Base-by-base conservation (phyloP, 2,888 invertebrate genomes). In the Chelonus formosanus region DNA sequence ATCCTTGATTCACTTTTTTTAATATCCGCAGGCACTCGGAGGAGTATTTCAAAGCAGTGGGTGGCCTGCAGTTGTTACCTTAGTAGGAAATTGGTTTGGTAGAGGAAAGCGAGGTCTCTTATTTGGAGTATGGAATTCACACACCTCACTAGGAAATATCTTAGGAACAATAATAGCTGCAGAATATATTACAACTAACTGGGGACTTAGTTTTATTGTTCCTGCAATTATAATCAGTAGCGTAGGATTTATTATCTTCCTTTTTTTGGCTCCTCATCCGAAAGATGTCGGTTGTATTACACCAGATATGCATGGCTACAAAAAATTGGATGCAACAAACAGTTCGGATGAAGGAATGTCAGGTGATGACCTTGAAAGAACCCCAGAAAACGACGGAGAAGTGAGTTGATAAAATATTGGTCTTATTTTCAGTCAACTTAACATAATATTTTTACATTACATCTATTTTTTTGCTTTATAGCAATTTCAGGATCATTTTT, bases 101-200 rank as follows among this genome's bases (percentile, higher is more conserved):
- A 94, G 93, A 85, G 90, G 91, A 45, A 97, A 95, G 84, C 88
- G 93, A 71, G 96, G 95, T 0, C 86, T 98, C 34, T 94, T 98
- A 69, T 97, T 97, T 85, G 98, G 98, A 7, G 88, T 97, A 4
- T 98, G 98, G 98, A 98, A 98, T 85, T 96, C 97, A 0, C 97
- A 98, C 77, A 97, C 97, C 0, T 96, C 96, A 0, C 89, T 98
- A 6, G 98, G 98, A 45, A 98, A 98, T 82, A 97, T 98, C 77
- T 83, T 97, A 65, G 97, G 97, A 80, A 90, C 94, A 0, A 80
- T 97, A n/a, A 92, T 98, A 75, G 96, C 98, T 0, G 93, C 94
- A 0, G 84, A 89, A 57, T 97, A 91, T 84, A 95, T 97, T 7
- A 94, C 95, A 80, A 85, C 82, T 0, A 91, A 95, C 82, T 98